Conservation (phyloP, 1,140 invertebrate genomes). For the Polyergus mexicanus region DNA sequence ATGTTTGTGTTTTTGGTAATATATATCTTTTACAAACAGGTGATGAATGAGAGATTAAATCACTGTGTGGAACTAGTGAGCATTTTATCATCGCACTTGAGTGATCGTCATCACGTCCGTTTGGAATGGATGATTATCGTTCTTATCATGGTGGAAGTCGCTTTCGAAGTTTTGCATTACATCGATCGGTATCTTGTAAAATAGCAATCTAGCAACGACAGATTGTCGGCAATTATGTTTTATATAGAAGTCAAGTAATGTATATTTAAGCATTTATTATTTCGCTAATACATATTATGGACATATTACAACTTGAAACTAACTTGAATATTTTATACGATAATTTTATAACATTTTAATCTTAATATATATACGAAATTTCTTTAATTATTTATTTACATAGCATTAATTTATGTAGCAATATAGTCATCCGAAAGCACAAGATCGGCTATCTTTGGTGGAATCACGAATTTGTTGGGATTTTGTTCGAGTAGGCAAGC, state of each 20-base stretch:
- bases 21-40: slow-evolving; percentile 86
- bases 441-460: slow-evolving; percentile 63
- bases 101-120: slow-evolving; percentile 95
- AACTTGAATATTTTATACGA: background rate
- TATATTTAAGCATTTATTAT: slow-evolving; percentile 2
- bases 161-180: slow-evolving; percentile 95
- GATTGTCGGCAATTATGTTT: background rate
- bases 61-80: slow-evolving; percentile 97
- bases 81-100: slow-evolving; percentile 94
- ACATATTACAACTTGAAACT: background rate
- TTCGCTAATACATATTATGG: slow-evolving; percentile 11
- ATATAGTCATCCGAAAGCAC: background rate
- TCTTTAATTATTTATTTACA: background rate
- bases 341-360: background rate
- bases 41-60: slow-evolving; percentile 97
- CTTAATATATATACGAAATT: background rate
- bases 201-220: slow-evolving; percentile 16
- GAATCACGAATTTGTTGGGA: slow-evolving; percentile 77
- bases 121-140: slow-evolving; percentile 99
- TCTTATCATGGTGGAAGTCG: slow-evolving; percentile 97
- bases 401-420: background rate
- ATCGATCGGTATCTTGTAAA: slow-evolving; percentile 86
- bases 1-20: background rate
- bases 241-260: background rate
- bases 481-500: slow-evolving; percentile 90